Evolutionary conservation across 2,888 invertebrate genomes (phyloP).

Genomic region (Eretmocerus hayati): DNA sequence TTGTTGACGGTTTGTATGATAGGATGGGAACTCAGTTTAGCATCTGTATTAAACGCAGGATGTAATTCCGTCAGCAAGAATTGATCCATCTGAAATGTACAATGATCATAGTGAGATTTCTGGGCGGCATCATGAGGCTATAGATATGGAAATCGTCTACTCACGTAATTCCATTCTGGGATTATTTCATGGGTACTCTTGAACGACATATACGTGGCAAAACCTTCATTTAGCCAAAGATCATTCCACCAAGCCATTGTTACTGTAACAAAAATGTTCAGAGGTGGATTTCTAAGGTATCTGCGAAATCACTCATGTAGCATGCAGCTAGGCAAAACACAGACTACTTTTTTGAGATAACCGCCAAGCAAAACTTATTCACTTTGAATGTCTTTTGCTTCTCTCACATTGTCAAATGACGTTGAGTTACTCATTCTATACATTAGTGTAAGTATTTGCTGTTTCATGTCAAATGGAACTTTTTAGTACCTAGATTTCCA

Average conservation of each 20-base stretch:
- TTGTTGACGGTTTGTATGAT: slow-evolving; percentile 78
- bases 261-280: too few species aligned
- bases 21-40: slow-evolving; percentile 79
- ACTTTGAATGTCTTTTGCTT: too few species aligned
- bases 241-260: slow-evolving; percentile 94
- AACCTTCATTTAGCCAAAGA: slow-evolving; percentile 89
- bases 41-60: slow-evolving; percentile 65
- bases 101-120: too few species aligned
- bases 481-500: slow-evolving; percentile 69
- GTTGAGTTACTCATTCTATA: too few species aligned
- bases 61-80: slow-evolving; percentile 69
- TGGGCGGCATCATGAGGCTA: too few species aligned
- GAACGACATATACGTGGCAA: slow-evolving; percentile 82
- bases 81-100: slow-evolving; percentile 60
- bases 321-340: too few species aligned
- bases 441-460: neutral
- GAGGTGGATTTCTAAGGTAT: too few species aligned
- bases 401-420: too few species aligned
- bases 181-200: slow-evolving; percentile 66
- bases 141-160: too few species aligned
- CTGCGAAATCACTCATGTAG: too few species aligned
- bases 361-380: too few species aligned
- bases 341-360: too few species aligned
- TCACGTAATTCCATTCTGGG: slow-evolving; percentile 76
- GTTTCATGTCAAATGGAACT: neutral